Base-by-base conservation (phyloP, 1,140 invertebrate species). In the Cylas formicarius region DNA sequence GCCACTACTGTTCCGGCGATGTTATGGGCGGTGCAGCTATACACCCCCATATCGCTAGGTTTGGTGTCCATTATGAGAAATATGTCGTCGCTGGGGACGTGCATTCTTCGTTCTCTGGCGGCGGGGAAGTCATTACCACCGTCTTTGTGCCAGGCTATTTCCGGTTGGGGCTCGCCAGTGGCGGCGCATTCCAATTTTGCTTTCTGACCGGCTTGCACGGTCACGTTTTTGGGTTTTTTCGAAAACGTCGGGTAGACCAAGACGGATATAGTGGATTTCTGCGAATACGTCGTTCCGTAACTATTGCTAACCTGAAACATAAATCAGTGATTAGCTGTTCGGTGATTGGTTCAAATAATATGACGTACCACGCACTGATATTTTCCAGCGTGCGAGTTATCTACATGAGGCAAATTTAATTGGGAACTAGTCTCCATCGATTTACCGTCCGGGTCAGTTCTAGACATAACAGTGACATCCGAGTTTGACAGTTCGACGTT, bases 281-380 rank as follows among this genome's bases (percentile, higher is more conserved):
- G 69, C 0, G 92, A 95, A 65, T 95, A 96, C 0, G 84, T 84
- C 7, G 85, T 86, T 4, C 92, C 92, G 71, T 84, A 94, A 41
- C 75, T 77, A 62, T 96, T 97, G 0, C 81, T 80, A 2, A 92
- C n/a, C n/a, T n/a, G n/a, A n/a, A n/a, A n/a, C n/a, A n/a, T n/a
- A n/a, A n/a, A n/a, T n/a, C n/a, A n/a, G n/a, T n/a, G n/a, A n/a
- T n/a, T n/a, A n/a, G n/a, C n/a, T n/a, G n/a, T n/a, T n/a, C n/a
- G n/a, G n/a, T n/a, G n/a, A n/a, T n/a, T n/a, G n/a, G n/a, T n/a
- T n/a, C n/a, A n/a, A n/a, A n/a, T n/a, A n/a, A n/a, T n/a, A n/a
- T n/a, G n/a, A n/a, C n/a, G n/a, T n/a, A n/a, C 87, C 46, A 94
- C 79, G 70, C 92, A 97, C 62, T 97, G 92, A 69, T 96, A 97